These are phyloP conservation scores for Thalassophryne amazonica DNA, from an alignment of 2,797 vertebrate genomes.

Conservation along the genomic window DNA sequence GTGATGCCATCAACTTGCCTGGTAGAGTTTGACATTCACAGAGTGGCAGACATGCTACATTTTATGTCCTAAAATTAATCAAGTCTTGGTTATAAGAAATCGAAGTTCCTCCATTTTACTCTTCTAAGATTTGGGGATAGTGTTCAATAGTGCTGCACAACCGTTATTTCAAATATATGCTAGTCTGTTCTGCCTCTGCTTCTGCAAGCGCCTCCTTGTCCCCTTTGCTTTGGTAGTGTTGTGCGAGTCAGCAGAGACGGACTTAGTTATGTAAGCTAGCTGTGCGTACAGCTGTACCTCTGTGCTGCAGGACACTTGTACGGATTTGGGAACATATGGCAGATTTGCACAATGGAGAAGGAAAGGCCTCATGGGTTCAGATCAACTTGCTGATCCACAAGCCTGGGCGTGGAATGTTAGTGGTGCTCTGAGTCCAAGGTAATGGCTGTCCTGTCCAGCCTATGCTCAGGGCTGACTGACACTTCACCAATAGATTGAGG, in stretches of 20 bases:
- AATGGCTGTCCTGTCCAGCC: slow-evolving; percentile 46
- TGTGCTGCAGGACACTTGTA: slow-evolving; percentile 59
- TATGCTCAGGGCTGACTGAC: slow-evolving; percentile 19
- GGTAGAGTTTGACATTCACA: too few species aligned
- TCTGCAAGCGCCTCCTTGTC: slow-evolving; percentile 28
- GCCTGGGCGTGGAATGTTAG: slow-evolving; percentile 49
- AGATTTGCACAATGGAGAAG: slow-evolving; percentile 36
- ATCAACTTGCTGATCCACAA: slow-evolving; percentile 58
- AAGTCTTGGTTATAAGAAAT: too few species aligned
- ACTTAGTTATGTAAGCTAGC: slow-evolving; percentile 58
- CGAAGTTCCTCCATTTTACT: too few species aligned
- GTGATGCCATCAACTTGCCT: too few species aligned
- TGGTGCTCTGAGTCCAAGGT: slow-evolving; percentile 11
- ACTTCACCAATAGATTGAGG: slow-evolving; percentile 45
- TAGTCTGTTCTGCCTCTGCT: not conserved
- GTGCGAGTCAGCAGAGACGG: slow-evolving; percentile 68
- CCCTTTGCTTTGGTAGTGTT: slow-evolving; percentile 37
- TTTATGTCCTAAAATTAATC: too few species aligned
- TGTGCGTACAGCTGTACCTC: slow-evolving; percentile 38
- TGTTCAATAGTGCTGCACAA: too few species aligned
- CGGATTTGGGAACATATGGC: slow-evolving; percentile 53
- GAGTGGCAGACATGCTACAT: too few species aligned
- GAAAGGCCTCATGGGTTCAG: slow-evolving; percentile 12
- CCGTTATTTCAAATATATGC: slow-evolving; percentile 14
- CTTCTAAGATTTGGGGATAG: too few species aligned